These are phyloP conservation scores for Notothenia rossii DNA, from an alignment of 2,113 vertebrate genomes.

Conservation along the genomic window DNA sequence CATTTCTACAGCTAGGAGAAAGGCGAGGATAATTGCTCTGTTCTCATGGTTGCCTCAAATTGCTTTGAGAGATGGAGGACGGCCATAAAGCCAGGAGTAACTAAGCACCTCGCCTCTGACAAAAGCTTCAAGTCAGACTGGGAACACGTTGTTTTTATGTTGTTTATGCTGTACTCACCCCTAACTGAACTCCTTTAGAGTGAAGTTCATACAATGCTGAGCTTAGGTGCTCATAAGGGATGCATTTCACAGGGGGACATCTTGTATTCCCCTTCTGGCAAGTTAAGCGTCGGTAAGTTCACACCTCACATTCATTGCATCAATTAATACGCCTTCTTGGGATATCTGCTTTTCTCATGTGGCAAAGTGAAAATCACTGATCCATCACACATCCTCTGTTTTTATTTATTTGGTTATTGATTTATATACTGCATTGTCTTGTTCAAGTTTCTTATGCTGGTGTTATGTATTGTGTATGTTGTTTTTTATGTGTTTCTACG, in stretches of 20 bases:
- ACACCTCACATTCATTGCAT: not conserved
- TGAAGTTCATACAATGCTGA: not conserved
- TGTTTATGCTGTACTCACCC: conserved; percentile 17
- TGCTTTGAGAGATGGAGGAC: conserved; percentile 76
- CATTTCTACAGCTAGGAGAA: conserved; percentile 74
- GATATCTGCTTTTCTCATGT: not conserved
- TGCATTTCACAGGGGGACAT: not conserved
- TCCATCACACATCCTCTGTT: too few species aligned
- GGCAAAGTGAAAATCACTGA: not conserved
- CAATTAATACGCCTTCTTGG: not conserved
- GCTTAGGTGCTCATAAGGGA: too few species aligned
- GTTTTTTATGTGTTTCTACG: too few species aligned
- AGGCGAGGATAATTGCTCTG: conserved; percentile 81
- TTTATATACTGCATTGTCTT: too few species aligned
- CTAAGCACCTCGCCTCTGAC: conserved; percentile 67
- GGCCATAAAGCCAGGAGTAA: conserved; percentile 74
- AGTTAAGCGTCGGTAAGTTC: not conserved
- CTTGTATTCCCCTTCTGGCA: not conserved
- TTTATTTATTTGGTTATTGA: too few species aligned
- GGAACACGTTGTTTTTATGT: conserved; percentile 18
- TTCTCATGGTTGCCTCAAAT: conserved; percentile 74
- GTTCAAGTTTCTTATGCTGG: too few species aligned
- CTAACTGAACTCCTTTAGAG: conserved; percentile 15
- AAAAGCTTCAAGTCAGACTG: conserved; percentile 31
- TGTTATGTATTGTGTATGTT: too few species aligned